Conservation (phyloP, 2,113 vertebrate species). For the Nibea coibor region DNA sequence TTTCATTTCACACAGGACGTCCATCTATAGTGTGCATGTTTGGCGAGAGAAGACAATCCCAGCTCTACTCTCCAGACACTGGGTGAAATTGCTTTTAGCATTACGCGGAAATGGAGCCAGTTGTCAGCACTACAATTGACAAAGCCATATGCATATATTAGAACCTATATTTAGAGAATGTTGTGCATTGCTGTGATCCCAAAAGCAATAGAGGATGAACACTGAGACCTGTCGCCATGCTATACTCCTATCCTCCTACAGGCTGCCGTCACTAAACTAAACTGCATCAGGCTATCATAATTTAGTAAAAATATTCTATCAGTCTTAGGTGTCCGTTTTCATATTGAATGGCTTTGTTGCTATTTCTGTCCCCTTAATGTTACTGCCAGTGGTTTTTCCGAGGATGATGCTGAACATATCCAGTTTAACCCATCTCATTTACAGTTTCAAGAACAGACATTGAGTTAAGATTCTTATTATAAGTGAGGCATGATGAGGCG, state of each 20-base stretch:
- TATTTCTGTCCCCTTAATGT: constrained; percentile 26
- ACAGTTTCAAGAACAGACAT: constrained; percentile 9
- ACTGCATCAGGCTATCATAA: background rate
- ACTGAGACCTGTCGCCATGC: constrained; percentile 20
- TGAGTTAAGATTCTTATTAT: background rate
- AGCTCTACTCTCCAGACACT: constrained; percentile 40
- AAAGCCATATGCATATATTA: constrained; percentile 58
- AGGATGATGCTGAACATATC: background rate
- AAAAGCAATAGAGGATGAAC: constrained; percentile 52
- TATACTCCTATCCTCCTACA: constrained; percentile 5
- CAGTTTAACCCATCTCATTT: constrained; percentile 28
- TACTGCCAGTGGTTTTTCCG: background rate
- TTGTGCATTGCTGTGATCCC: constrained; percentile 65
- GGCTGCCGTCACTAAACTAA: constrained; percentile 39
- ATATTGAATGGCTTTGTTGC: constrained; percentile 8
- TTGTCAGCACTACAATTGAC: constrained; percentile 70
- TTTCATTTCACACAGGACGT: constrained; percentile 20
- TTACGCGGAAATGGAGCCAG: constrained; percentile 42
- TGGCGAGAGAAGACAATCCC: constrained; percentile 26
- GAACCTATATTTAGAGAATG: constrained; percentile 76
- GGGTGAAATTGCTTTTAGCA: constrained; percentile 49
- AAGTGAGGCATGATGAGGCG: background rate
- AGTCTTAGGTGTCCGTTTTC: constrained; percentile 15
- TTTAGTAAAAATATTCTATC: constrained; percentile 16
- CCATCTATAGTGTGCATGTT: constrained; percentile 35